phyloP scores from a whole-genome alignment of 2,113 vertebrate genomes.

The Carassius gibelio region DNA sequence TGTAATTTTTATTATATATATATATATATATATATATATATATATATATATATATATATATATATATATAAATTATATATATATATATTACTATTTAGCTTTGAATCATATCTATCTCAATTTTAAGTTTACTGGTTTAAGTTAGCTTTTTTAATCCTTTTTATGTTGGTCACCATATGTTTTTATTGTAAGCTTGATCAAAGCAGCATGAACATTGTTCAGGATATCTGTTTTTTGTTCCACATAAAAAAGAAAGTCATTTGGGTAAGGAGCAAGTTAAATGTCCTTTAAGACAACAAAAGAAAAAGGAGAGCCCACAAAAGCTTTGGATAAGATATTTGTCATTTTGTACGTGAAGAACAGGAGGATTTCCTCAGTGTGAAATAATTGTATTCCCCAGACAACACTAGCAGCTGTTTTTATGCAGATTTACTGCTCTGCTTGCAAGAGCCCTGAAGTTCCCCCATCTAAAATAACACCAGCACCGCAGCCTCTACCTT shows the following conservation, averaged over 20 bases:
- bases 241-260: neutral
- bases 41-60: too few species aligned
- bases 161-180: neutral
- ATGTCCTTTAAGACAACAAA: neutral
- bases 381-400: slow-evolving; percentile 16
- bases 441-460: slow-evolving; percentile 15
- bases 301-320: neutral
- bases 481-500: slow-evolving; percentile 13
- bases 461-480: slow-evolving; percentile 32
- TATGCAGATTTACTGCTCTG: slow-evolving; percentile 31
- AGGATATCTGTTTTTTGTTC: neutral
- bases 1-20: too few species aligned
- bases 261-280: neutral
- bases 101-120: too few species aligned
- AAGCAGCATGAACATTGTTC: neutral
- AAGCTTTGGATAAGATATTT: neutral
- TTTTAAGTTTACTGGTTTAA: too few species aligned
- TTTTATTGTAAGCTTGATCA: neutral
- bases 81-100: too few species aligned
- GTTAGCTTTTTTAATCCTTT: too few species aligned
- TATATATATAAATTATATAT: too few species aligned
- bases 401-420: slow-evolving; percentile 22
- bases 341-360: slow-evolving; percentile 11
- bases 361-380: slow-evolving; percentile 1
- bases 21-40: too few species aligned